These are phyloP conservation scores for Drosophila ananassae DNA, from an alignment of 1,140 invertebrate genomes.

Conservation along the genomic window DNA sequence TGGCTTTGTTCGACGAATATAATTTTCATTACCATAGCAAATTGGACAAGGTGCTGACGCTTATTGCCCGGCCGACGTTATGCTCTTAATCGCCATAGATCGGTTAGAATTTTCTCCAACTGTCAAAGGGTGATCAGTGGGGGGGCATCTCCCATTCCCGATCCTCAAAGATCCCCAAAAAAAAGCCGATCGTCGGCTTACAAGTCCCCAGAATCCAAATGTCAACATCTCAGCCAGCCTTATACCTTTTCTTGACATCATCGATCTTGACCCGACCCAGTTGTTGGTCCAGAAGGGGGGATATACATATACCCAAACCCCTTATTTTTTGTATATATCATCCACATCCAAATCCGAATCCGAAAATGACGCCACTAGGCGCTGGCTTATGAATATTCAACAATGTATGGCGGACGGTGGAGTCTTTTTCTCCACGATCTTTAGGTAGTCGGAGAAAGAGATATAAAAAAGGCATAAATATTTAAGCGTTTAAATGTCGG, in stretches of 20 bases:
- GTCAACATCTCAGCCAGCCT: conserved; percentile 68
- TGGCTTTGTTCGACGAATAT: conserved; percentile 65
- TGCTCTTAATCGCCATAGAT: conserved; percentile 47
- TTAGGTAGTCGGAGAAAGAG: conserved; percentile 47
- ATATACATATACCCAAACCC: background rate
- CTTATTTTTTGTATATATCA: conserved; percentile 16
- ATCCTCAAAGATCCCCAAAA: conserved; percentile 2
- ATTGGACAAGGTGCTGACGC: conserved; percentile 83
- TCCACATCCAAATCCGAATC: conserved; percentile 52
- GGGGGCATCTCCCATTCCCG: conserved; percentile 24
- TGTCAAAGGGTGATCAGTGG: conserved; percentile 48
- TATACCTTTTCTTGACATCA: conserved; percentile 68
- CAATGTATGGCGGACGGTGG: conserved; percentile 26
- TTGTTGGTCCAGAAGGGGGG: conserved; percentile 31
- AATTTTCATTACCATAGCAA: conserved; percentile 83
- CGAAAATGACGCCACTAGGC: conserved; percentile 70
- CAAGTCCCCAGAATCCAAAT: conserved; percentile 58
- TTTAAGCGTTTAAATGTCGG: conserved; percentile 72
- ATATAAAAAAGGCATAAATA: conserved; percentile 75
- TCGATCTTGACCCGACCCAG: conserved; percentile 78
- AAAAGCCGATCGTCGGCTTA: conserved; percentile 40
- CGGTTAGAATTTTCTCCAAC: conserved; percentile 21
- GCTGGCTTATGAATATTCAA: conserved; percentile 78
- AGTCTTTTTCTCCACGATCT: conserved; percentile 31
- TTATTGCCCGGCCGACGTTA: conserved; percentile 64